phyloP scores from a whole-genome alignment of 1,140 invertebrate species.

The Linepithema humile region DNA sequence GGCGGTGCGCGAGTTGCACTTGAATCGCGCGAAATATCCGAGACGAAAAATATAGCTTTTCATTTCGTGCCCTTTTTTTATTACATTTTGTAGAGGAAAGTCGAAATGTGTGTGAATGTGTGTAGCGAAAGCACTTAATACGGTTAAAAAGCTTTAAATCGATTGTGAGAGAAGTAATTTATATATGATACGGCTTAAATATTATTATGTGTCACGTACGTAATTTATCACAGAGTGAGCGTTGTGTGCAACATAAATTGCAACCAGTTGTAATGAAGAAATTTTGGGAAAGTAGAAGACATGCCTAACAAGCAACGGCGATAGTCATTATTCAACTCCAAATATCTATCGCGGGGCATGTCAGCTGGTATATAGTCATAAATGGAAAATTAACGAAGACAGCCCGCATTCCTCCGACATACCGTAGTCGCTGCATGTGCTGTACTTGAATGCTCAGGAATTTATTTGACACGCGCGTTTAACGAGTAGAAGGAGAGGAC shows the following conservation, averaged over 20 bases:
- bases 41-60: neutral
- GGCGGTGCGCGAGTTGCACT: constrained; percentile 47
- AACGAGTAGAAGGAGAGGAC: constrained; percentile 37
- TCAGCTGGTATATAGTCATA: constrained; percentile 17
- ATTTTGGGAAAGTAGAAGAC: constrained; percentile 32
- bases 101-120: neutral
- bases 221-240: constrained; percentile 30
- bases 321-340: constrained; percentile 30
- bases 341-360: constrained; percentile 12
- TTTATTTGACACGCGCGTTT: constrained; percentile 39
- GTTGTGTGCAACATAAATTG: neutral
- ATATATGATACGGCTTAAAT: neutral
- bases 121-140: neutral
- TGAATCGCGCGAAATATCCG: constrained; percentile 36
- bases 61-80: neutral
- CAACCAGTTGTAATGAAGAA: neutral
- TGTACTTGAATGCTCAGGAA: constrained; percentile 44
- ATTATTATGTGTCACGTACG: neutral
- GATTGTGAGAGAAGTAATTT: neutral
- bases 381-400: constrained; percentile 48
- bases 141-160: neutral
- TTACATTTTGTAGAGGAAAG: neutral
- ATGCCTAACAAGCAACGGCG: neutral
- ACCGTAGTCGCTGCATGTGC: constrained; percentile 5
- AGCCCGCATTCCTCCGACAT: constrained; percentile 29